Evolutionary conservation across 2,888 invertebrate species (phyloP), one percentile per base, ranked within the genome.

Genomic region (Lycia hirtaria): DNA sequence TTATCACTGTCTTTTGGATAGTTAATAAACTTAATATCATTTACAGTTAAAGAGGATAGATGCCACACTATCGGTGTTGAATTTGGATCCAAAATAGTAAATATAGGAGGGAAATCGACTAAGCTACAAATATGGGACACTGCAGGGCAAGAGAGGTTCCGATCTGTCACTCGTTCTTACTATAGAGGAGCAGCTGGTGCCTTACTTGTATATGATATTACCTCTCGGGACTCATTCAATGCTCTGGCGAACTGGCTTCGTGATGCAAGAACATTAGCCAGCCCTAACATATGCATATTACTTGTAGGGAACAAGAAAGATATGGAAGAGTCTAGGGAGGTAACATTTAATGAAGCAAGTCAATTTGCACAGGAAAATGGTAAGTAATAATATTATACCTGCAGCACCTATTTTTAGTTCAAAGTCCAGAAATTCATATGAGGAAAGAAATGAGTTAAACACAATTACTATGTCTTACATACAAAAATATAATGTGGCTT

Each of bases 121-220:
- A 97, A 97, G 81, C 85, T 97, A 61, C 97, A 97, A 86, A 95
- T 96, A 75, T 96, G 96, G 96, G 95, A 95, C 70, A 99, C 99
- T 4, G 99, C 99, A 28, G 99, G 99, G 0, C 99, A 99, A 82
- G 99, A 99, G 89, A 94, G 98, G 78, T 99, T 99, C 87, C 95
- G 98, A 72, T 99, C 99, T 41, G 99, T 99, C 60, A 95, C 95
- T 0, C 93, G 96, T 41, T 96, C 96, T 22, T 96, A 96, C 78
- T 96, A 96, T 83, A 91, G 96, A 61, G 98, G 98, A 2, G 98
- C 98, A 10, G 98, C 98, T 43, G 98, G 98, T n/a, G 98, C 98
- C 24, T 89, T 98, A 26, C 92, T 98, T 19, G 98, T 98, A 0
- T 98, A 97, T 82, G 98, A 98, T 76, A 96, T 97, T 62, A 97